Evolutionary conservation across 2,888 invertebrate species (phyloP).

Genomic region (Trissolcus japonicus): DNA sequence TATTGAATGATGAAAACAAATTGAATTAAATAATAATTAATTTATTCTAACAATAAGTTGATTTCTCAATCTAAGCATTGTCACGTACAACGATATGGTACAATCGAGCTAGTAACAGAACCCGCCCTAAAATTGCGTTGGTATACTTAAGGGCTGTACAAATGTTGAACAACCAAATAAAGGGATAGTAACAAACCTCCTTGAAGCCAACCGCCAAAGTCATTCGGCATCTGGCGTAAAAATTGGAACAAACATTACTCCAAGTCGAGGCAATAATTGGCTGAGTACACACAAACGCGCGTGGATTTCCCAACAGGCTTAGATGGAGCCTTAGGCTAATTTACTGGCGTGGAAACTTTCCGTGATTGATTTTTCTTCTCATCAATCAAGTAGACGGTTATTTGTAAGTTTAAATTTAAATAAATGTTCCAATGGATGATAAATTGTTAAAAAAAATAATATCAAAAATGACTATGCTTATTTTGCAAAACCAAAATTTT

Average conservation of each 20-base stretch:
- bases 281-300: conserved; percentile 41
- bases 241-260: conserved; percentile 52
- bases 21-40: no score
- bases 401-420: no score
- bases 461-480: no score
- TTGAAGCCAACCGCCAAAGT: conserved; percentile 33
- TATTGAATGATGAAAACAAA: no score
- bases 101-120: conserved; percentile 13
- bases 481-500: background rate
- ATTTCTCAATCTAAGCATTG: conserved; percentile 13
- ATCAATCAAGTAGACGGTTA: background rate
- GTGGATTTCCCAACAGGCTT: conserved; percentile 48
- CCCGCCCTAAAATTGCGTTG: conserved; percentile 33
- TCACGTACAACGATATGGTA: conserved; percentile 34
- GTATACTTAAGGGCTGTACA: conserved; percentile 45
- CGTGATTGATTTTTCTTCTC: background rate
- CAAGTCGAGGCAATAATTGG: conserved; percentile 49
- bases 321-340: conserved; percentile 14
- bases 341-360: conserved; percentile 18
- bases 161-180: conserved; percentile 52
- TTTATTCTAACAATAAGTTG: no score
- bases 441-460: no score
- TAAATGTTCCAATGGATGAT: no score
- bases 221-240: conserved; percentile 48
- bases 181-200: conserved; percentile 51